Base-by-base conservation (phyloP, 2,113 vertebrate species). In the Oreochromis niloticus region DNA sequence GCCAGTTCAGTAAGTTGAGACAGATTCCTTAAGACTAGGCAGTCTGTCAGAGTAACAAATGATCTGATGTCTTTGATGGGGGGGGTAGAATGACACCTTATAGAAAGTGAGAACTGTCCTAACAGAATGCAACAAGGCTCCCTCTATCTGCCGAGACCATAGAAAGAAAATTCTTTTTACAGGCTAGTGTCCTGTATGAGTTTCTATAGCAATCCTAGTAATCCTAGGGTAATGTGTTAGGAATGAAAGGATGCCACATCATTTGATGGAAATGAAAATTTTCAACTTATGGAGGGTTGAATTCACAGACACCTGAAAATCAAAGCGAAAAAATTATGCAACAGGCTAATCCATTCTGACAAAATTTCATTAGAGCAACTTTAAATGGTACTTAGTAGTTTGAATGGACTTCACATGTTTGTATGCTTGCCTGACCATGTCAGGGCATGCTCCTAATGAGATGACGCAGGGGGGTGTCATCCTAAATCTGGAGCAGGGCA, bases 61-160 rank as follows among this genome's bases (percentile, higher is more conserved):
- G 0, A 57, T 30, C 56, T 2, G 12, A 30, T 57, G 24, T 14
- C 1, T 57, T 30, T 57, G 6, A 14, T 57, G 0, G 6, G 1
- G 24, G 34, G 9, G n/a, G 2, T 3, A 4, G 55, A 14, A 57
- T 14, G 24, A 57, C 24, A 27, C 55, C 24, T 8, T 3, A 3
- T 57, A 30, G 24, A 57, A 57, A 57, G 55, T 30, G 55, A 55
- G n/a, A 55, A 55, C 5, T 55, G 9, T 22, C 52, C 3, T 22
- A 55, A 22, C n/a, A 4, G 5, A 54, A 55, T 22, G 9, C 52
- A 55, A 1, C 56, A 57, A 57, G 56, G 24, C 13, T 30, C 24
- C 55, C 1, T 16, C 24, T 16, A 5, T 57, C 24, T 57, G 55
- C 24, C 0, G 2, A 57, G 55, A 16, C 55, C 24, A 57, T 57